phyloP scores from a whole-genome alignment of 2,113 vertebrate species.

The Pterocles burchelli region DNA sequence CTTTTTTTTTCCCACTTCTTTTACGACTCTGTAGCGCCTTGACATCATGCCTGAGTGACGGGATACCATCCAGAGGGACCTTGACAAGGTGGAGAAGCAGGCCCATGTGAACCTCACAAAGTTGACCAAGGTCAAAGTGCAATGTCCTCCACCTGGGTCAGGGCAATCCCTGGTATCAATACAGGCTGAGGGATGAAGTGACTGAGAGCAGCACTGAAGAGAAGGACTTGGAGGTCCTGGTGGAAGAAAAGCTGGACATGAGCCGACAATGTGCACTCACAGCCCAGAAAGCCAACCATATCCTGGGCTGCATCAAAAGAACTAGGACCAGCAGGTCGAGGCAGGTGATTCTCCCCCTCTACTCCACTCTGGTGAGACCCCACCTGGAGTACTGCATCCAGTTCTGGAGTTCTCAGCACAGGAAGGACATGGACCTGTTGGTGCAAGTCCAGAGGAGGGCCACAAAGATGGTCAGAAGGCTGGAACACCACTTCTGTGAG shows the following conservation, averaged over 20 bases:
- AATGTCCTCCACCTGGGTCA: accelerated
- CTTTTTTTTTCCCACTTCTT: not conserved
- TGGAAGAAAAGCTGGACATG: not conserved
- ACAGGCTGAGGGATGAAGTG: not conserved
- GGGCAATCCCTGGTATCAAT: accelerated
- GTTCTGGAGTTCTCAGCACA: not conserved
- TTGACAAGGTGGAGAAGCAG: not conserved
- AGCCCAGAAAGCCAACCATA: not conserved
- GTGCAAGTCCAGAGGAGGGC: accelerated
- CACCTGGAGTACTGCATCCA: accelerated
- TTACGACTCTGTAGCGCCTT: not conserved
- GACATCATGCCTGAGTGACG: accelerated
- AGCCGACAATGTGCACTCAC: accelerated
- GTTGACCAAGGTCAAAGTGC: not conserved
- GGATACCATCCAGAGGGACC: not conserved
- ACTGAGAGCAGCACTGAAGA: accelerated
- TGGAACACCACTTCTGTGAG: not conserved
- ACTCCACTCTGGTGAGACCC: not conserved
- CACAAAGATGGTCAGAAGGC: not conserved
- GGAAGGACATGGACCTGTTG: accelerated
- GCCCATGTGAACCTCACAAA: not conserved
- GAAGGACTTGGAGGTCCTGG: not conserved
- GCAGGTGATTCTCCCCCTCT: not conserved
- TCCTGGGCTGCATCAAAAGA: not conserved
- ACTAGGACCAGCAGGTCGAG: accelerated